Evolutionary conservation across 2,797 vertebrate genomes (phyloP), one percentile per base, ranked within the genome.

Genomic region (Danio albolineatus): DNA sequence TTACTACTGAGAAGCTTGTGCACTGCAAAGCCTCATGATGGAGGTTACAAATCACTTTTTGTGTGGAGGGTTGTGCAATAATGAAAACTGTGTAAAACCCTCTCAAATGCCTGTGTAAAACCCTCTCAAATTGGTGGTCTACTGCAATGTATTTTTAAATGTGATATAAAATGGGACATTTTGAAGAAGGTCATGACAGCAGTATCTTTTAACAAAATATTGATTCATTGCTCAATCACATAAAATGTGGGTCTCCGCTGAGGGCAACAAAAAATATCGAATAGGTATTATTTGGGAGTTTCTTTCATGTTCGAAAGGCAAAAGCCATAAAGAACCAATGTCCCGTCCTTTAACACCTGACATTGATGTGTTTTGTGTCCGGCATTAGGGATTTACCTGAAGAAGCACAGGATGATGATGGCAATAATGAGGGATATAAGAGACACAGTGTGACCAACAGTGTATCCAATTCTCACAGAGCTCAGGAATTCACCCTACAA

Each of bases 391-490:
- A 79, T 87, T 92, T 88, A 95, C 94, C 92, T 91, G 77, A 95
- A 94, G 44, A 93, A 78, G 84, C 92, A 94, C 70, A 95, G 86
- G 76, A 93, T 92, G 81, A 94, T 89, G 86, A 96, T 96, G 84
- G 97, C 96, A 0, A 92, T 83, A 0, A 94, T 95, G 69, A 99
- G 95, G 62, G 95, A 93, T 5, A 95, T 85, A 14, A 99, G 94
- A 0, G 98, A 99, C 5, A 98, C 85, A 10, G 95, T 95, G 88
- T 99, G 94, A n/a, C 98, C 98, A 0, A 99, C 87, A 79, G 97
- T 98, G 92, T 98, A 99, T 57, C 97, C 96, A 0, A 95, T 96
- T 94, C 96, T 96, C 88, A 99, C 91, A 0, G 93, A 90, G 0
- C 57, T 82, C 0, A 92, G 96, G 88, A 99, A 98, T 0, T 91